Evolutionary conservation across 2,888 invertebrate species (phyloP).

Genomic region (Synergus gifuensis): DNA sequence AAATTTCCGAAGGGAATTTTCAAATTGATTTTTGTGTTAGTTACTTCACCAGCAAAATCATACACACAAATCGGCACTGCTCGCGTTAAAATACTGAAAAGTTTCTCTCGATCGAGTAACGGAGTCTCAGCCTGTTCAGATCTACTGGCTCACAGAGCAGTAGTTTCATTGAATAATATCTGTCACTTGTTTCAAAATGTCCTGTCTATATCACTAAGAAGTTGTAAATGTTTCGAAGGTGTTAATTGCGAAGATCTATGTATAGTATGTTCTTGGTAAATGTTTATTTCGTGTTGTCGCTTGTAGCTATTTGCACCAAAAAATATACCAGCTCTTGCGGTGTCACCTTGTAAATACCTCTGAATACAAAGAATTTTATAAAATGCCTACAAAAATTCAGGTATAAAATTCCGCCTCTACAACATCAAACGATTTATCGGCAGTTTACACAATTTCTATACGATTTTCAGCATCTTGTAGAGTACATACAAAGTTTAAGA

Average conservation of each 20-base stretch:
- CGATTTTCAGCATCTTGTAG: constrained; percentile 14
- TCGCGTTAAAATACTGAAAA: constrained; percentile 18
- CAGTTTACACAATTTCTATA: constrained; percentile 43
- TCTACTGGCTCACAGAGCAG: constrained; percentile 39
- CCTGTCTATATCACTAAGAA: constrained; percentile 36
- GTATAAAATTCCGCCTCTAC: constrained; percentile 52
- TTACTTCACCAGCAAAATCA: constrained; percentile 20
- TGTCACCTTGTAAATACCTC: constrained; percentile 50
- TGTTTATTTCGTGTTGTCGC: constrained; percentile 19
- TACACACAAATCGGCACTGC: neutral
- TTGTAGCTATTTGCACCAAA: constrained; percentile 56
- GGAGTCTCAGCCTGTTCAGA: constrained; percentile 22
- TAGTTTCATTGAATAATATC: constrained; percentile 33
- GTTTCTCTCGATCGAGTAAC: constrained; percentile 5
- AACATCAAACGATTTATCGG: constrained; percentile 43
- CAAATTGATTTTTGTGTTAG: neutral
- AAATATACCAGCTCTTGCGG: constrained; percentile 63
- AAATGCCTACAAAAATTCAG: constrained; percentile 64
- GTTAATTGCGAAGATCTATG: constrained; percentile 53
- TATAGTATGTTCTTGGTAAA: neutral
- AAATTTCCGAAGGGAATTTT: neutral
- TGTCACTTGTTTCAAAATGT: constrained; percentile 32
- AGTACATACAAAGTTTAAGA: neutral
- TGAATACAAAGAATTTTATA: constrained; percentile 63
- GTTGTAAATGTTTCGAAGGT: constrained; percentile 43